A percentile compares a stretch with the other conserved stretches of the same genome.
Conservation (phyloP, 2,888 invertebrate species). For the Campoplex nolae region DNA sequence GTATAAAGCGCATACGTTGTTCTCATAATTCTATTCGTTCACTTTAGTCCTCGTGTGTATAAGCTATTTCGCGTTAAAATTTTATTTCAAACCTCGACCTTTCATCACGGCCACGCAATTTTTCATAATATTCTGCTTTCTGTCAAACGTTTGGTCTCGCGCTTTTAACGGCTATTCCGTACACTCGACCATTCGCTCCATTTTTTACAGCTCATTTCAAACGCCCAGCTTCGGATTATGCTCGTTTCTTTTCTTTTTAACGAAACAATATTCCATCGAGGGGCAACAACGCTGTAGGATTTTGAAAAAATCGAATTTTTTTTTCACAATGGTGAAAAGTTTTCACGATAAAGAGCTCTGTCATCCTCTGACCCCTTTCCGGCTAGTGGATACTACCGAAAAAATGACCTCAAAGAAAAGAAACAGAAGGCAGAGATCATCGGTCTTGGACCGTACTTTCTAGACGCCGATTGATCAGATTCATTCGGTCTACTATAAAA, state of each 20-base stretch:
- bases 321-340: too few relatives aligned
- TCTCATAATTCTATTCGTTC: constrained; percentile 47
- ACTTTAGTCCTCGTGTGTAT: constrained; percentile 10
- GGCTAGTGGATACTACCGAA: too few relatives aligned
- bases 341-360: too few relatives aligned
- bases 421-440: too few relatives aligned
- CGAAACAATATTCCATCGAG: not conserved
- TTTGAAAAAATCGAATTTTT: too few relatives aligned
- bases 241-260: not conserved
- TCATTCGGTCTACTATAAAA: too few relatives aligned
- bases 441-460: too few relatives aligned
- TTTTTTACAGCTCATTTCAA: not conserved
- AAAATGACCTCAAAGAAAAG: too few relatives aligned
- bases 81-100: not conserved
- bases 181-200: too few relatives aligned
- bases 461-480: too few relatives aligned
- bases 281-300: too few relatives aligned
- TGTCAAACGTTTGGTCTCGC: not conserved
- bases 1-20: constrained; percentile 19
- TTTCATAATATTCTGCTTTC: not conserved
- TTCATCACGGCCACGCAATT: not conserved
- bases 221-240: not conserved
- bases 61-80: constrained; percentile 1
- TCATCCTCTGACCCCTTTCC: too few relatives aligned
- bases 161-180: not conserved